Evolutionary conservation across 2,113 vertebrate species (phyloP), one percentile per base, ranked within the genome.

Genomic region (Lamprologus speciosus): DNA sequence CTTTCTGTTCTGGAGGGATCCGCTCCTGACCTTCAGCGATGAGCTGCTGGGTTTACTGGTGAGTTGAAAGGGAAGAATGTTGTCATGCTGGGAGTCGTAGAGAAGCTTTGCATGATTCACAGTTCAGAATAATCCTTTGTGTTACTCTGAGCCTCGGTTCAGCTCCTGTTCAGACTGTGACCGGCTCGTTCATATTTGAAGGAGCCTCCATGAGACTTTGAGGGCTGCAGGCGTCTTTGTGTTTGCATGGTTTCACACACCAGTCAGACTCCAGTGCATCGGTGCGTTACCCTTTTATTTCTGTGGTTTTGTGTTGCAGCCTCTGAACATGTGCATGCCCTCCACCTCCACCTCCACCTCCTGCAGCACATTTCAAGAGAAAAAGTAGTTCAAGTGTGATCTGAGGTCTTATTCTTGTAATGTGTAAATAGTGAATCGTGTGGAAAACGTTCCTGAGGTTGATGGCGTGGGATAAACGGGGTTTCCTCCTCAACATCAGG

Each of bases 1-100:
- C 85, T 98, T 98, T 91, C 87, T 96, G 54, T 99, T 97, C 92
- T 99, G 98, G 98, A 97, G 97, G 83, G 93, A 85, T 0, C 97
- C 98, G 1, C 88, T 97, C 86, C 97, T 97, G 58, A 93, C 84
- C 65, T 96, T 99, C 2, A 97, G 98, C n/a, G 93, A 81, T 0
- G 78, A 54, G 28, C 78, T 80, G 78, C 53, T 87, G 80, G 85
- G 51, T 10, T 37, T 87, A 37, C 57, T 87, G 86, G 86, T 87
- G 33, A 80, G 85, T 55, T 51, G 4, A 19, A 19, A 2, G 21
- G 68, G 40, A 73, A 70, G 63, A 70, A 70, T 23, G n/a, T 70
- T 42, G 0, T 1, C n/a, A 23, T 70, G 37, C 35, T 70, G 37
- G 65, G 37, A 70, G n/a, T 28, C 14, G 16, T 28, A 47, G 42